Conservation (phyloP, 2,113 vertebrate genomes). For the Alligator mississippiensis region DNA sequence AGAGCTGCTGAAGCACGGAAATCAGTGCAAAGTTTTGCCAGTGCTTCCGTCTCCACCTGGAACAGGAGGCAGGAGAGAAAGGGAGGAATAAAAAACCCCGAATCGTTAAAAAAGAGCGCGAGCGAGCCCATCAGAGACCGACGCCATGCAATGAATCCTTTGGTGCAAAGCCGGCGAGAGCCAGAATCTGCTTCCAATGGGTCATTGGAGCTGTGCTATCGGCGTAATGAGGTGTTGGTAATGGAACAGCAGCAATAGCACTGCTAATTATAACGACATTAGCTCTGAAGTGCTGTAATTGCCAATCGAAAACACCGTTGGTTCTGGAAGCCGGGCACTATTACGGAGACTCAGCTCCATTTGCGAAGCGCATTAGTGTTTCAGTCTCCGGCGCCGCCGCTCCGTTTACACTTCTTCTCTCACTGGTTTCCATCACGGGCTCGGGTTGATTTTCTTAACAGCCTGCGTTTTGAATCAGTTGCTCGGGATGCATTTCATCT, state of each 20-base stretch:
- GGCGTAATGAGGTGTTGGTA: not conserved
- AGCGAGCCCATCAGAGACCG: not conserved
- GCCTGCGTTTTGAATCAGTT: not conserved
- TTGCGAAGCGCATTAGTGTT: fast-evolving
- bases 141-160: not conserved
- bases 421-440: fast-evolving
- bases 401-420: not conserved
- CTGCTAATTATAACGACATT: not conserved
- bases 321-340: fast-evolving
- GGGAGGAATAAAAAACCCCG: no score
- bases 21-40: not conserved
- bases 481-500: not conserved
- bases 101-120: not conserved
- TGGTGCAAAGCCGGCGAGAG: not conserved
- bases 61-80: no score
- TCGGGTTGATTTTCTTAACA: fast-evolving
- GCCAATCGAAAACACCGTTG: not conserved
- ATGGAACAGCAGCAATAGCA: not conserved
- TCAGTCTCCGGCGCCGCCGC: fast-evolving
- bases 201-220: not conserved
- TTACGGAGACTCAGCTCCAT: not conserved
- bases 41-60: not conserved
- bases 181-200: not conserved
- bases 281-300: not conserved
- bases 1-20: not conserved